Percentiles rank a stretch among this genome's conserved stretches.
These are phyloP conservation scores for Ptyas mucosa DNA, from an alignment of 2,113 vertebrate species.

Conservation along the genomic window DNA sequence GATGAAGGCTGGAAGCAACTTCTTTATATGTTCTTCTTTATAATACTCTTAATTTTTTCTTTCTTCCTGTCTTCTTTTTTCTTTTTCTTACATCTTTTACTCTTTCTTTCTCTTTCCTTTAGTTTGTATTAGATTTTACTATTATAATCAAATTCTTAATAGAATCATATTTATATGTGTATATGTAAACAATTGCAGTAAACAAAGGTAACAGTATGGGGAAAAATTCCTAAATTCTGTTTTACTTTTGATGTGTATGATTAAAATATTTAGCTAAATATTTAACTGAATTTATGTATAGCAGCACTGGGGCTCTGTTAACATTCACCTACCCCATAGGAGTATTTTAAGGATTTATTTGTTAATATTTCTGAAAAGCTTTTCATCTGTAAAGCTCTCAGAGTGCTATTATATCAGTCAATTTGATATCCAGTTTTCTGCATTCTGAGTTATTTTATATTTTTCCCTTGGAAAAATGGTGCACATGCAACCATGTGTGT, in stretches of 20 bases:
- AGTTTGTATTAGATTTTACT: background rate
- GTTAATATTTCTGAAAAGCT: constrained; percentile 30
- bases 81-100: background rate
- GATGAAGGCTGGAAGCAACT: background rate
- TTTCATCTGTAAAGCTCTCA: constrained; percentile 28
- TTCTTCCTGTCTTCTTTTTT: background rate
- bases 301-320: background rate
- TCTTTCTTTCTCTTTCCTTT: background rate
- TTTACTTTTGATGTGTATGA: constrained; percentile 23
- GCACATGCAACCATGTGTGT: background rate
- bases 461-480: background rate
- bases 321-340: background rate
- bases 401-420: background rate
- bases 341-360: constrained; percentile 10
- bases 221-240: background rate
- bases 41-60: background rate
- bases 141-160: background rate
- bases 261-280: constrained; percentile 52
- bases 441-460: background rate
- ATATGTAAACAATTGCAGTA: background rate
- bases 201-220: background rate
- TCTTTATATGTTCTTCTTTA: background rate
- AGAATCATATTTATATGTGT: background rate
- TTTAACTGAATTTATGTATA: constrained; percentile 31
- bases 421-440: background rate